Evolutionary conservation across 2,797 vertebrate species (phyloP).

Genomic region (Malurus leucopterus): DNA sequence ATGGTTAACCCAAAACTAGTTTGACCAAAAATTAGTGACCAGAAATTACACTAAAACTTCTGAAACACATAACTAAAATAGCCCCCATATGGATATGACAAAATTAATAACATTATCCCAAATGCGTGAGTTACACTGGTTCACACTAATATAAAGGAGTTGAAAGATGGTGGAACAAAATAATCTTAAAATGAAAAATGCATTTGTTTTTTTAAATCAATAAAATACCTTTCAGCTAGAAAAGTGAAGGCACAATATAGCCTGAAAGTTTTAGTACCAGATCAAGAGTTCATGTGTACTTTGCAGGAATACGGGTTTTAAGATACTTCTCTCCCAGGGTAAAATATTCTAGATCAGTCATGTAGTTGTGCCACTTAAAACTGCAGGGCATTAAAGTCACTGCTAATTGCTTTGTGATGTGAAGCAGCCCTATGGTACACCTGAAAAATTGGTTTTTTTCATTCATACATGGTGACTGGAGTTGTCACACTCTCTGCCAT

Average conservation of each 20-base stretch:
- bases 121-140: background rate
- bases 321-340: background rate
- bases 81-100: background rate
- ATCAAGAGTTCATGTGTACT: background rate
- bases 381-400: background rate
- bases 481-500: background rate
- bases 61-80: background rate
- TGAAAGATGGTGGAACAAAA: background rate
- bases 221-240: background rate
- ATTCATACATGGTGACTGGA: background rate
- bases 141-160: background rate
- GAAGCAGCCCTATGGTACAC: background rate
- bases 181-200: background rate
- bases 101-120: too few relatives aligned
- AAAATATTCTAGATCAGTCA: background rate
- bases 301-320: background rate
- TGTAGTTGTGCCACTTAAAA: background rate
- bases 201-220: background rate
- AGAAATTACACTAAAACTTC: background rate
- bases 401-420: background rate
- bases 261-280: background rate
- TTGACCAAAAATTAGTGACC: background rate
- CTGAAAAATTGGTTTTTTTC: background rate
- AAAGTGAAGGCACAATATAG: background rate
- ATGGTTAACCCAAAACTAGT: background rate